Evolutionary conservation across 2,797 vertebrate species (phyloP).

Genomic region (Melopsittacus undulatus): DNA sequence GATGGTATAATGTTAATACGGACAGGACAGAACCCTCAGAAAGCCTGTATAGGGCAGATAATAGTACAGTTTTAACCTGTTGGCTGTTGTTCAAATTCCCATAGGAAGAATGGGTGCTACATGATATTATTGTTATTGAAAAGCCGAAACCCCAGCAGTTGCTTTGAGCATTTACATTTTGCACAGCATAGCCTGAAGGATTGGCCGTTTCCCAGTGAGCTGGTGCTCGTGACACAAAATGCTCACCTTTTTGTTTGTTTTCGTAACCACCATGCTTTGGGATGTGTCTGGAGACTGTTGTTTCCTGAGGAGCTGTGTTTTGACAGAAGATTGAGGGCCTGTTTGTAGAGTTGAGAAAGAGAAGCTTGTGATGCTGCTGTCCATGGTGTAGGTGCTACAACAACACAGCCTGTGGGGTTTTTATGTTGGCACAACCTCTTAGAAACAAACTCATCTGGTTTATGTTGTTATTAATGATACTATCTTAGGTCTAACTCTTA

Average conservation of each 20-base stretch:
- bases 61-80: neutral
- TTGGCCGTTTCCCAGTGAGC: neutral
- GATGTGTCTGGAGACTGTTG: neutral
- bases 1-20: neutral
- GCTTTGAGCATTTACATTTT: neutral
- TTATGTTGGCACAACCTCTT: neutral
- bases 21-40: neutral
- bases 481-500: neutral
- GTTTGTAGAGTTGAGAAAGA: neutral
- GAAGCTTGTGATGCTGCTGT: conserved; percentile 28
- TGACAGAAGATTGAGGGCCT: neutral
- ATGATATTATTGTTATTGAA: neutral
- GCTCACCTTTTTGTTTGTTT: neutral
- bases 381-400: neutral
- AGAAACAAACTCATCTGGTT: neutral
- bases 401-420: neutral
- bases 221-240: neutral
- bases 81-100: neutral
- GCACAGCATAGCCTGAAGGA: neutral
- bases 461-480: neutral
- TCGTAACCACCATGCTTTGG: neutral
- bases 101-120: neutral
- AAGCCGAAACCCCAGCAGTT: neutral
- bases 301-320: neutral
- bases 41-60: neutral